Conservation (phyloP, 2,113 vertebrate species). For the Trinectes maculatus region DNA sequence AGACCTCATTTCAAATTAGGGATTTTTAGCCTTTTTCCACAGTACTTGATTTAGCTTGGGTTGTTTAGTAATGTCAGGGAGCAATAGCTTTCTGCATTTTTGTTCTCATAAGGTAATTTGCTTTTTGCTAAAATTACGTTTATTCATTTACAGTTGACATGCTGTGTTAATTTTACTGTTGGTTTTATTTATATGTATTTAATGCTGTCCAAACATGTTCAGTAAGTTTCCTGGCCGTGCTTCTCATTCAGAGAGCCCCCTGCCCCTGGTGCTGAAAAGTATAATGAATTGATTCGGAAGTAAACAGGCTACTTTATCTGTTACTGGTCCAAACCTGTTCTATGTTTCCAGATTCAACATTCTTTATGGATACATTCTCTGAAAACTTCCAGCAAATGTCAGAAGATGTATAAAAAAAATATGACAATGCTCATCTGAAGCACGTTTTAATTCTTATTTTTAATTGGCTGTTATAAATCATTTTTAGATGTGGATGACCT, state of each 20-base stretch:
- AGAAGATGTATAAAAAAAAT: too few relatives aligned
- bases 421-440: too few relatives aligned
- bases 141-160: not conserved
- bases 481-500: too few relatives aligned
- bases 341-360: not conserved
- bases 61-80: slow-evolving; percentile 23
- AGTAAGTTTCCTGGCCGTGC: not conserved
- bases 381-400: not conserved
- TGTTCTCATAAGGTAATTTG: slow-evolving; percentile 22
- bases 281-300: slow-evolving; percentile 1
- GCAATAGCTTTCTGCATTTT: slow-evolving; percentile 12
- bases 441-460: too few relatives aligned
- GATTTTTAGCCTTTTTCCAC: slow-evolving; percentile 42
- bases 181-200: not conserved
- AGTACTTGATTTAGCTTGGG: slow-evolving; percentile 43
- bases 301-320: not conserved
- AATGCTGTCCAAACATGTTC: not conserved
- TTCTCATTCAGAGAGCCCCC: not conserved
- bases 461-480: too few relatives aligned
- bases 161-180: not conserved
- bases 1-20: slow-evolving; percentile 62
- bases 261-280: not conserved
- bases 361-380: not conserved
- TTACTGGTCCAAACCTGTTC: not conserved
- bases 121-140: slow-evolving; percentile 4